These are phyloP conservation scores for Stenoptilia bipunctidactyla DNA, from an alignment of 2,888 invertebrate species.

Conservation along the genomic window DNA sequence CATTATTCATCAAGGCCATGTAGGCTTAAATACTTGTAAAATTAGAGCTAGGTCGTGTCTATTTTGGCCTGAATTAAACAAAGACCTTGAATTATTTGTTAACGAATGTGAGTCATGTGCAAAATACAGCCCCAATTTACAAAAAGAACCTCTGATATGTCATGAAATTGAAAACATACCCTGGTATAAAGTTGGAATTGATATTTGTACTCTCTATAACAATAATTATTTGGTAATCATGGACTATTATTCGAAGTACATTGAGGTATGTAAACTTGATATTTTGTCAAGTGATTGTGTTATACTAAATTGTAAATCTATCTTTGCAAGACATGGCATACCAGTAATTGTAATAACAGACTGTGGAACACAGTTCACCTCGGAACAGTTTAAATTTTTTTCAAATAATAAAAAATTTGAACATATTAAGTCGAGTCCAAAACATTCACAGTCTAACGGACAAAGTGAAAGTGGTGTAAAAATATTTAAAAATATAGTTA, in stretches of 20 bases:
- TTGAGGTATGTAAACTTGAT: constrained; percentile 16
- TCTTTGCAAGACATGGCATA: constrained; percentile 16
- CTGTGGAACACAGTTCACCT: constrained; percentile 13
- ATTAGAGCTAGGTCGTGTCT: too few species aligned
- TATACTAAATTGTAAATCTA: constrained; percentile 12
- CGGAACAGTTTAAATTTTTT: constrained; percentile 11
- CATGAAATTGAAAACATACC: too few species aligned
- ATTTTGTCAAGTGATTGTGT: constrained; percentile 6
- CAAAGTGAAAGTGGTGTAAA: constrained; percentile 16
- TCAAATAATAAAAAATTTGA: constrained; percentile 13
- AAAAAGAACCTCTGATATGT: too few species aligned
- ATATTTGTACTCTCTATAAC: too few species aligned
- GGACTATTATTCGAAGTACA: constrained; percentile 20
- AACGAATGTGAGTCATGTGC: too few species aligned
- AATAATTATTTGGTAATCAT: too few species aligned
- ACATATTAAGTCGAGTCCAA: constrained; percentile 14
- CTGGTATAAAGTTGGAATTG: too few species aligned
- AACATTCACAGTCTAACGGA: constrained; percentile 16
- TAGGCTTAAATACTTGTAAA: too few species aligned
- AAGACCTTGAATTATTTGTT: too few species aligned
- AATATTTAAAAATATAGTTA: constrained; percentile 14
- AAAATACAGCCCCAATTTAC: too few species aligned
- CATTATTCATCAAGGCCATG: too few species aligned
- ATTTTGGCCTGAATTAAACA: too few species aligned
- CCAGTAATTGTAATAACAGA: constrained; percentile 12